A percentile compares a stretch with the other conserved stretches of the same genome.
These are phyloP conservation scores for Vesta saturnalis DNA, from an alignment of 2,888 invertebrate species.

Conservation along the genomic window DNA sequence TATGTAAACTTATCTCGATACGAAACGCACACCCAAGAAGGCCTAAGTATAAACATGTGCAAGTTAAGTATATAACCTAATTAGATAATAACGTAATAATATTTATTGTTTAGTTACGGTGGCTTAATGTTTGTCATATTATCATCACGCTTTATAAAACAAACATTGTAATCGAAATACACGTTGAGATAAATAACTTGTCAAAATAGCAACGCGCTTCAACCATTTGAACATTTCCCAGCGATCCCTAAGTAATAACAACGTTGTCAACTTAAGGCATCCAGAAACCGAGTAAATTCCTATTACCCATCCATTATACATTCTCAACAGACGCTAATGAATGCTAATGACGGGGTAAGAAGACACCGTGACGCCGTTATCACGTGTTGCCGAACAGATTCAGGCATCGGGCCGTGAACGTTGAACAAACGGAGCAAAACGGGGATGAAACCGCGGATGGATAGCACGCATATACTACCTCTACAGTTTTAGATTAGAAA, in stretches of 20 bases:
- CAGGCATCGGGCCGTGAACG: constrained; percentile 36
- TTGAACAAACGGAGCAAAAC: constrained; percentile 31
- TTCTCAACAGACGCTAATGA: constrained; percentile 51
- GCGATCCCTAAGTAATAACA: constrained; percentile 35
- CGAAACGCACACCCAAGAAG: no score
- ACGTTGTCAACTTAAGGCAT: constrained; percentile 38
- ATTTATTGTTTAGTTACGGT: no score
- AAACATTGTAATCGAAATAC: constrained; percentile 1
- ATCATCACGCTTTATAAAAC: background rate
- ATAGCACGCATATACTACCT: constrained; percentile 20
- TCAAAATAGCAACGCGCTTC: constrained; percentile 33
- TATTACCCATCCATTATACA: constrained; percentile 51
- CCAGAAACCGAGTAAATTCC: constrained; percentile 41
- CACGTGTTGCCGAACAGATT: constrained; percentile 44
- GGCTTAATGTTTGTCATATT: no score
- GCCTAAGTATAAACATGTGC: no score
- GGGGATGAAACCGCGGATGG: constrained; percentile 30
- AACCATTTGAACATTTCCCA: constrained; percentile 25
- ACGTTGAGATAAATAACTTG: constrained; percentile 35
- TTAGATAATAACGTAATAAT: no score
- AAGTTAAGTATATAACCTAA: no score
- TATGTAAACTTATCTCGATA: no score
- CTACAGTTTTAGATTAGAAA: constrained; percentile 16
- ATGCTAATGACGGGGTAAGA: constrained; percentile 51
- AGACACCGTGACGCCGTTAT: constrained; percentile 51